Conservation (phyloP, 2,113 vertebrate genomes). For the Miniopterus natalensis region DNA sequence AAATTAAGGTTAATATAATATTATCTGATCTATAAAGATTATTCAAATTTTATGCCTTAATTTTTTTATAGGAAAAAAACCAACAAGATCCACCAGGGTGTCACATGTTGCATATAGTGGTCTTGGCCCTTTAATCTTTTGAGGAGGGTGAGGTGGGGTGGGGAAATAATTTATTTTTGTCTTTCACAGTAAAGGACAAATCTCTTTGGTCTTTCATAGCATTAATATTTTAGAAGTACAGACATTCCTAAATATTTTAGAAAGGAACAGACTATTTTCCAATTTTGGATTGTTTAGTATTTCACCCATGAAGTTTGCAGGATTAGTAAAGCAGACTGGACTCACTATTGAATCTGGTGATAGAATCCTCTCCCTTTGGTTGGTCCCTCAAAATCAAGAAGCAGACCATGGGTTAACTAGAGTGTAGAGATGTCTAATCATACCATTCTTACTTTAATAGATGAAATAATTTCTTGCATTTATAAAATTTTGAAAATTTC, state of each 20-base stretch:
- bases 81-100: background rate
- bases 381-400: background rate
- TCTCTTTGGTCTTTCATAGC: background rate
- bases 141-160: background rate
- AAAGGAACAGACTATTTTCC: background rate
- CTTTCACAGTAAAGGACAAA: constrained; percentile 29
- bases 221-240: constrained; percentile 30
- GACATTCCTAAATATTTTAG: background rate
- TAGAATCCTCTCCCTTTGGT: background rate
- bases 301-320: background rate
- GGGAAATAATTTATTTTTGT: background rate
- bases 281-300: constrained; percentile 37
- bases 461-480: background rate
- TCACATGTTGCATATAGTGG: background rate
- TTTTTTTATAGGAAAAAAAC: background rate
- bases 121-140: background rate
- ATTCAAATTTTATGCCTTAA: background rate
- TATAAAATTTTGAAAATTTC: background rate
- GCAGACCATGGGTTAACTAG: background rate
- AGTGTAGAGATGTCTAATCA: background rate
- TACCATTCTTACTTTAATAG: background rate
- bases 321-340: background rate
- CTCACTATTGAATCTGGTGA: background rate
- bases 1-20: background rate
- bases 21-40: background rate